Evolutionary conservation across 2,797 vertebrate genomes (phyloP).

Genomic region (Propithecus perrieri): DNA sequence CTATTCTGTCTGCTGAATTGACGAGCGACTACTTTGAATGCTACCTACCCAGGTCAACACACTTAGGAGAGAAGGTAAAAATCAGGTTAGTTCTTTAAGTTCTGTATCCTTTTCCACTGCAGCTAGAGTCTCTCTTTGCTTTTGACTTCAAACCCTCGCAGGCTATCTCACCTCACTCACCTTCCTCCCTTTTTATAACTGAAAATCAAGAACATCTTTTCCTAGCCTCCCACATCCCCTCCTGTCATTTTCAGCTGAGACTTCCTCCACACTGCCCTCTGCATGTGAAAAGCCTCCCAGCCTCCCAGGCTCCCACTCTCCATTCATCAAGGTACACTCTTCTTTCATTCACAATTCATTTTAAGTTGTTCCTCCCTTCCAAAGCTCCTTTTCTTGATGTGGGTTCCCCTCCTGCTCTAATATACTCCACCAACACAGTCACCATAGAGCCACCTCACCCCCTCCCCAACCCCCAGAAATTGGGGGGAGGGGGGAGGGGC

Average conservation of each 20-base stretch:
- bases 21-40: background rate
- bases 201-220: background rate
- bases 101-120: background rate
- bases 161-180: background rate
- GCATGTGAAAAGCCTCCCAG: slow-evolving; percentile 21
- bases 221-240: background rate
- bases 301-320: slow-evolving; percentile 19
- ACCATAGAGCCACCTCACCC: background rate
- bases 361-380: background rate
- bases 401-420: background rate
- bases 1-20: background rate
- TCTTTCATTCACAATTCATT: slow-evolving; percentile 67
- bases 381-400: background rate
- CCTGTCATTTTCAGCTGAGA: background rate
- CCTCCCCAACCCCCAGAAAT: background rate
- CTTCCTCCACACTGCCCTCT: slow-evolving; percentile 68
- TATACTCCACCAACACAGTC: background rate
- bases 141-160: background rate
- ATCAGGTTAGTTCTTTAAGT: background rate
- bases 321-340: slow-evolving; percentile 55
- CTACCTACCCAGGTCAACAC: background rate
- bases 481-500: background rate
- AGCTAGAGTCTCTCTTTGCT: background rate
- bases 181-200: background rate
- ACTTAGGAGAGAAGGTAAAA: background rate